phyloP scores from a whole-genome alignment of 2,797 vertebrate genomes.

The Channallabes apus region DNA sequence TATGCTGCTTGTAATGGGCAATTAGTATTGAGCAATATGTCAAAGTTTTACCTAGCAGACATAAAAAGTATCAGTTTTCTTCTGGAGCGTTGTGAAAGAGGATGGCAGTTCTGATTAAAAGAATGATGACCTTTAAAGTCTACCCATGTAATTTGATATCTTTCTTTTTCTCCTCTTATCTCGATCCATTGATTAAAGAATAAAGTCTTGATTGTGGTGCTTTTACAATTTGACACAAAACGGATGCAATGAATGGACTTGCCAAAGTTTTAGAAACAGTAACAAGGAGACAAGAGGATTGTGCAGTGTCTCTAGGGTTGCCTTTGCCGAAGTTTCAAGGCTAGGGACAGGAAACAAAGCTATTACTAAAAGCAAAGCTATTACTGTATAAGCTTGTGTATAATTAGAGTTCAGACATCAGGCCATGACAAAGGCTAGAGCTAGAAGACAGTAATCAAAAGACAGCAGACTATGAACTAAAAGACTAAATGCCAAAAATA shows the following conservation, averaged over 20 bases:
- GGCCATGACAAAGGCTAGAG: neutral
- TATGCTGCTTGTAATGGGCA: constrained; percentile 22
- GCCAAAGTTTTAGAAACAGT: neutral
- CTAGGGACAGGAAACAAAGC: too few relatives aligned
- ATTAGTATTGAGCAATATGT: constrained; percentile 50
- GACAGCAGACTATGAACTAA: neutral
- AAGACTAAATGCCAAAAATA: neutral
- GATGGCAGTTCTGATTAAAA: constrained; percentile 36
- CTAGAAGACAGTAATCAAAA: neutral
- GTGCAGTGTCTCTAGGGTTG: neutral
- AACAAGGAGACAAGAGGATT: neutral
- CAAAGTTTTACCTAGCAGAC: constrained; percentile 43
- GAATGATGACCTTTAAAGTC: constrained; percentile 54
- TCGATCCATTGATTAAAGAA: neutral
- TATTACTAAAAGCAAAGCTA: too few relatives aligned
- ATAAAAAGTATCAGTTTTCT: constrained; percentile 38
- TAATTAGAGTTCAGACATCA: neutral
- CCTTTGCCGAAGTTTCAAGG: neutral
- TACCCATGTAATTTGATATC: constrained; percentile 29
- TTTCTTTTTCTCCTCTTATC: neutral
- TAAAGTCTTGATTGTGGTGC: neutral
- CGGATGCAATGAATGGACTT: neutral
- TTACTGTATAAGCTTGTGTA: neutral
- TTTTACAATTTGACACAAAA: constrained; percentile 17
- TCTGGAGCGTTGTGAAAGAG: constrained; percentile 32